Base-by-base conservation (phyloP, 2,113 vertebrate genomes). In the Rutilus rutilus region DNA sequence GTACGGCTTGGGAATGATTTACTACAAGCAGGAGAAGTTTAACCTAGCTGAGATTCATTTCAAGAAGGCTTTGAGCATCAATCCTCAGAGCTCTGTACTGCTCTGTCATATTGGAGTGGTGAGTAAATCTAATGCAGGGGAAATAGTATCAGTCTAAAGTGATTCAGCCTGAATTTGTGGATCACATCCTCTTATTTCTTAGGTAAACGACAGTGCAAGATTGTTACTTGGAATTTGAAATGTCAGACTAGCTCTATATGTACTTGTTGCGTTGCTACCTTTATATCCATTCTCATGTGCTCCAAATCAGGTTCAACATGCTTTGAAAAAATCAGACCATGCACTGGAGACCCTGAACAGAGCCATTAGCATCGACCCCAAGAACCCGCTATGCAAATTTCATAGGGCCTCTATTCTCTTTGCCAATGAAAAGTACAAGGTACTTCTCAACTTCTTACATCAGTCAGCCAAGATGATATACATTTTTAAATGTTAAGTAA, bases 21-120 rank as follows among this genome's bases (percentile, higher is more conserved):
- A 99, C 93, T 99, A 98, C 93, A 99, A 99, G 88, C 98, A 99
- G 92, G 98, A 99, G 92, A 99, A 99, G 90, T 99, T 99, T 92
- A 98, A 97, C 91, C 93, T 99, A 86, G 98, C 98, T 82, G 98
- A 99, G 93, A 99, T 99, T 94, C 97, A 99, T 95, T 99, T 99
- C 91, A 97, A 98, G 93, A 99, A 99, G 92, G 98, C 98, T 80
- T 94, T 99, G 89, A 96, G 98, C 93, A 99, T 99, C 93, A 99
- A 99, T 92, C 97, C 98, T 81, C 98, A 99, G 93, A 99, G 97
- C 92, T 99, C 98, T 8, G 97, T 99, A 85, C 95, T 99, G 90
- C 96, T 99, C 85, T 99, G 98, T 86, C 98, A 99, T 92, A 98
- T 99, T 42, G 98, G 97, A 92, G 98, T 99, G 85, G 98, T 99